Evolutionary conservation across 2,113 vertebrate genomes (phyloP).

Genomic region (Gasterosteus nipponicus): DNA sequence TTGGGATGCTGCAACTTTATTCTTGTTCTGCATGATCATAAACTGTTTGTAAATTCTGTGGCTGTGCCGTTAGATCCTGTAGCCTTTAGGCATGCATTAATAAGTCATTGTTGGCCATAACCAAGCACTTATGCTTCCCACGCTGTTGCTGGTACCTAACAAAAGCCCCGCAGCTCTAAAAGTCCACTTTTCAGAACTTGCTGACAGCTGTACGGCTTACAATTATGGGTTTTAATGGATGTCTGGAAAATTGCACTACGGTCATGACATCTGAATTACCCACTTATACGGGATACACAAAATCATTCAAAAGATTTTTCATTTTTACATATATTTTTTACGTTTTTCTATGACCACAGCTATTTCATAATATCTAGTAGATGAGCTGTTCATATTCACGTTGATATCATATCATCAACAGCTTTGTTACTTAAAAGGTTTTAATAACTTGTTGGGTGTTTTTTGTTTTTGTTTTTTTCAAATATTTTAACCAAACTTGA

Average conservation of each 20-base stretch:
- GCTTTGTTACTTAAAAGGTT: background rate
- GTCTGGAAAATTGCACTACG: constrained; percentile 7
- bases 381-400: background rate
- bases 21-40: constrained; percentile 17
- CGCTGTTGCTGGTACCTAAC: constrained; percentile 4
- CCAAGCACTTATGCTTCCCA: constrained; percentile 19
- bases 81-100: constrained; percentile 30
- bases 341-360: constrained; percentile 6
- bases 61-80: constrained; percentile 17
- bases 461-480: background rate
- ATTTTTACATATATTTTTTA: background rate
- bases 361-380: background rate
- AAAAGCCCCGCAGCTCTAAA: constrained; percentile 19
- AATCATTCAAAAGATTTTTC: background rate
- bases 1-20: constrained; percentile 1
- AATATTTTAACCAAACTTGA: background rate
- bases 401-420: background rate
- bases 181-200: constrained; percentile 24
- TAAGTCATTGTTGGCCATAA: constrained; percentile 27
- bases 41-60: constrained; percentile 26
- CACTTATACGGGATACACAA: background rate
- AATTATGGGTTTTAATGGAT: constrained; percentile 17
- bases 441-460: too few relatives aligned
- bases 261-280: constrained; percentile 27
- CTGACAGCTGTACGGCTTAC: constrained; percentile 29